phyloP scores from a whole-genome alignment of 2,113 vertebrate species.

The Thunnus thynnus region DNA sequence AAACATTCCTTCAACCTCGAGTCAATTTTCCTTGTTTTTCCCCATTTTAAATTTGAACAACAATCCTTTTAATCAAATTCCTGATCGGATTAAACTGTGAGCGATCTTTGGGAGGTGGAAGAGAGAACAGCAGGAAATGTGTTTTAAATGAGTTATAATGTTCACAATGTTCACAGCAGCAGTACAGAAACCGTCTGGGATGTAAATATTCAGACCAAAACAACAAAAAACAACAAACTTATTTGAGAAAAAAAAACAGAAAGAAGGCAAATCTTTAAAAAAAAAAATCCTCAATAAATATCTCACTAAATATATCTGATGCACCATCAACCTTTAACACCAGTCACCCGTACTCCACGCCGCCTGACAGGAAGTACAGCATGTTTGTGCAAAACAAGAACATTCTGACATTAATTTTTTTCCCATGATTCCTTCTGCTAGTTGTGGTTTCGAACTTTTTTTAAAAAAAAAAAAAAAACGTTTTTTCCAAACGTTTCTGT shows the following conservation, averaged over 20 bases:
- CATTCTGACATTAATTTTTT: too few relatives aligned
- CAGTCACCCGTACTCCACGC: too few relatives aligned
- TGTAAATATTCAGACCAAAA: background rate
- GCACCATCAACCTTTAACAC: too few relatives aligned
- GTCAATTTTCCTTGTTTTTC: too few relatives aligned
- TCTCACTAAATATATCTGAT: too few relatives aligned
- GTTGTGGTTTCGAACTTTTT: too few relatives aligned
- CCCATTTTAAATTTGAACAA: background rate
- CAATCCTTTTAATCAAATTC: background rate
- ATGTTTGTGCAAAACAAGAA: too few relatives aligned
- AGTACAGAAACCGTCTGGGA: background rate
- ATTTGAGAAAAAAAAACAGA: background rate
- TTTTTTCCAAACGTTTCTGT: too few relatives aligned
- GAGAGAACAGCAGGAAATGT: background rate
- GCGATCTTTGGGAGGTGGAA: background rate
- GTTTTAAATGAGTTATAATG: background rate
- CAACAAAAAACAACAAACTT: background rate
- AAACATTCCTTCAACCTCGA: background rate
- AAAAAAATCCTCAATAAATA: constrained; percentile 22
- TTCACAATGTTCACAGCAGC: background rate
- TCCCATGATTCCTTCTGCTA: too few relatives aligned
- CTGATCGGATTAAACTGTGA: background rate
- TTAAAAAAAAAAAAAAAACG: too few relatives aligned
- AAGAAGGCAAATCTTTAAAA: background rate
- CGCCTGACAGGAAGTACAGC: too few relatives aligned